Base-by-base conservation (phyloP, 2,797 vertebrate genomes). In the Ceryle rudis region DNA sequence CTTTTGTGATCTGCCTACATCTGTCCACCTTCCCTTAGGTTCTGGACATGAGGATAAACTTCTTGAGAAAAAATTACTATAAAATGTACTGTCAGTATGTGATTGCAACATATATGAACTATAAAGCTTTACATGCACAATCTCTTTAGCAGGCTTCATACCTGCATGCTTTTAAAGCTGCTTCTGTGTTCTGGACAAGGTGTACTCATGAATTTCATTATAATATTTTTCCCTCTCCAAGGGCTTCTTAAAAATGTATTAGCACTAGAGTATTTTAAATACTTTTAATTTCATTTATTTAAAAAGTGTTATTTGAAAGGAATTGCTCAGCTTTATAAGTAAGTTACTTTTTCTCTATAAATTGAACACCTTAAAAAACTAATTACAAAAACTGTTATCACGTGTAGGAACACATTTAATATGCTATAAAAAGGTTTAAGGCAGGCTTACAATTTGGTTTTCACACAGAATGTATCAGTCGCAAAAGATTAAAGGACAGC, bases 401-500 rank as follows among this genome's bases (percentile, higher is more conserved):
- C 29, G 19, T 2, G 5, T 35, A 80, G 33, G 47, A 58, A 70
- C 21, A 46, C 7, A 35, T 72, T 81, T 84, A 28, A 14, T 39
- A 16, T 42, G 51, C n/a, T 80, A 33, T 28, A 69, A 39, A 87
- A 90, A 85, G 26, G 28, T 62, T 81, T 69, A 75, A 80, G 67
- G 42, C 49, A 77, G 39, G 62, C 25, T 72, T 79, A 6, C 22
- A 73, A 28, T 86, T 72, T 39, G 46, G 6, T 91, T 89, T 89
- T 91, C 42, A 35, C 11, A 4, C n/a, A 35, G 23, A 80, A 58
- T 20, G 13, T 29, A 25, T 11, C 20, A 35, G 42, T 42, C 82
- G 33, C 8, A 88, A 66, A 72, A 90, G 60, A 75, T 86, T 54
- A 91, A 95, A 92, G 52, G 64, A 85, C 41, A 75, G 29, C n/a